Conservation (phyloP, 2,888 invertebrate genomes). For the Drosophila nigricruria region DNA sequence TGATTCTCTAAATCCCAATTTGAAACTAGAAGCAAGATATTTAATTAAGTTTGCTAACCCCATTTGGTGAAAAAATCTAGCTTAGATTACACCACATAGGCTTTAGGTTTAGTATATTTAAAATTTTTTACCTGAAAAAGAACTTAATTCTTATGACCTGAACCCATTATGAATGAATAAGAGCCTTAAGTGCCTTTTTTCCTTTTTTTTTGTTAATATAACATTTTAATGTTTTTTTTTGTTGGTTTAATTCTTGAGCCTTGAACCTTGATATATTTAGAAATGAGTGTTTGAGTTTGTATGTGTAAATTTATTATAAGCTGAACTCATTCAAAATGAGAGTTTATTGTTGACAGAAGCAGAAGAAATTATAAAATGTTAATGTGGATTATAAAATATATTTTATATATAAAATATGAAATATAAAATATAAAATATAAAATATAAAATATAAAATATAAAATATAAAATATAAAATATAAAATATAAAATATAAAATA, state of each 20-base stretch:
- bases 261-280: background rate
- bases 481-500: too few species aligned
- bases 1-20: background rate
- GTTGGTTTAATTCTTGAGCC: background rate
- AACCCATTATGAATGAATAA: slow-evolving; percentile 4
- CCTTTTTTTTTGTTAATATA: background rate
- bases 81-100: background rate
- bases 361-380: background rate
- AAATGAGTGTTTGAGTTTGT: background rate
- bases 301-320: background rate
- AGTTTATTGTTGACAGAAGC: background rate
- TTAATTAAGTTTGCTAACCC: background rate
- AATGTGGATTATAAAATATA: background rate
- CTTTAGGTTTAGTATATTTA: background rate
- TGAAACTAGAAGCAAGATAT: background rate
- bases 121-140: background rate
- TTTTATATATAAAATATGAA: too few species aligned
- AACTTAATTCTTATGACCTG: background rate
- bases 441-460: background rate
- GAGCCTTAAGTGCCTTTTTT: background rate
- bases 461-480: background rate
- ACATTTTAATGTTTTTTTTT: background rate
- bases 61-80: background rate
- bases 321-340: background rate
- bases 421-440: background rate